Conservation (phyloP, 92 coral and sea anemone genomes). For the Hydrozoanthus gracilis region DNA sequence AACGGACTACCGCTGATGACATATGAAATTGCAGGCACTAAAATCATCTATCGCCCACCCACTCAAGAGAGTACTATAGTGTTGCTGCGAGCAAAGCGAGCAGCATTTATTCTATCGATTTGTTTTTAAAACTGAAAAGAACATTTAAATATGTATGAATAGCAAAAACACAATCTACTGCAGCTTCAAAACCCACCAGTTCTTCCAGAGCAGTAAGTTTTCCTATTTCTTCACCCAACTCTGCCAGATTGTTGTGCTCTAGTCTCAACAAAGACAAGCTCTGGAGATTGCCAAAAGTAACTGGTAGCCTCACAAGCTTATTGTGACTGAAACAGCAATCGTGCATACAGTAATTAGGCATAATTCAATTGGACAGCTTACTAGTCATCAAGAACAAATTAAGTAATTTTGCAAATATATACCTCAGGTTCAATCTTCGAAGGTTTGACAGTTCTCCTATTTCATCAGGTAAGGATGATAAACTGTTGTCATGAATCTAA, state of each 20-base stretch:
- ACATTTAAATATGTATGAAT: background rate
- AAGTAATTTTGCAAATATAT: background rate
- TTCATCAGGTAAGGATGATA: conserved; percentile 77
- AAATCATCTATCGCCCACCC: too few species aligned
- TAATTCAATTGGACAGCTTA: too few species aligned
- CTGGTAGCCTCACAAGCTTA: conserved; percentile 81
- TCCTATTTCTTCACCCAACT: conserved; percentile 77
- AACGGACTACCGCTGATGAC: too few species aligned
- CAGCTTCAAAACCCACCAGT: conserved; percentile 67
- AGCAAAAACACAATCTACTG: background rate
- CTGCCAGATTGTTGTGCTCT: conserved; percentile 83
- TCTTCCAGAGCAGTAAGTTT: conserved; percentile 82
- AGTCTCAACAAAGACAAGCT: conserved; percentile 75
- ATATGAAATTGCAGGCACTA: too few species aligned
- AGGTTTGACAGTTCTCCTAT: conserved; percentile 85
- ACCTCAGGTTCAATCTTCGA: conserved; percentile 89
- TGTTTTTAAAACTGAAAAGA: background rate
- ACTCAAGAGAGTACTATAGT: too few species aligned
- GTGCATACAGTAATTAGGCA: too few species aligned
- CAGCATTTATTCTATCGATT: too few species aligned
- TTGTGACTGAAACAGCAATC: conserved; percentile 71
- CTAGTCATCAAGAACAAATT: too few species aligned
- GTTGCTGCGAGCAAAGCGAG: too few species aligned
- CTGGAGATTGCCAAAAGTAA: conserved; percentile 72
- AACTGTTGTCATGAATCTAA: conserved; percentile 89